Evolutionary conservation across 92 coral and sea anemone species (phyloP).

Genomic region (Bergia puertoricense): DNA sequence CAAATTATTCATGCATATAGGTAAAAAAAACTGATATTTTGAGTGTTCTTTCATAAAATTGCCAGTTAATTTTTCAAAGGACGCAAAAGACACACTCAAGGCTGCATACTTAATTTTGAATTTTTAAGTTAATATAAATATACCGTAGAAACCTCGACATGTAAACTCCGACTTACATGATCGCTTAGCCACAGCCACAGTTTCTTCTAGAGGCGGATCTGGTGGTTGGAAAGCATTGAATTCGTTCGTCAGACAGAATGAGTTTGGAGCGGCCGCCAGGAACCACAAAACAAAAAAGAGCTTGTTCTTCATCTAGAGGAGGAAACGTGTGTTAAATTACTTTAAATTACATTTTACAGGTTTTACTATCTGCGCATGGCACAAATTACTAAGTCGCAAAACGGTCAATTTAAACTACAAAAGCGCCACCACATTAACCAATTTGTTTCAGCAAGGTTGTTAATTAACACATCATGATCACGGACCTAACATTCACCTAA

Average conservation of each 20-base stretch:
- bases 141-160: background rate
- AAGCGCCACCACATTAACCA: too few relatives aligned
- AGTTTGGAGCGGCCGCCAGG: background rate
- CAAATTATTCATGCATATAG: too few relatives aligned
- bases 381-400: background rate
- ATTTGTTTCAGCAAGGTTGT: too few relatives aligned
- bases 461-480: too few relatives aligned
- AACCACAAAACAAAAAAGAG: background rate
- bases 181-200: constrained; percentile 3
- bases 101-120: background rate
- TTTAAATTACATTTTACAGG: too few relatives aligned
- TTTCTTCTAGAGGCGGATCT: background rate
- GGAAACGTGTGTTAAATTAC: background rate
- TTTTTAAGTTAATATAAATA: too few relatives aligned
- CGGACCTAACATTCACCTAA: too few relatives aligned
- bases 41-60: too few relatives aligned
- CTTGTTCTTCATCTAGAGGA: background rate
- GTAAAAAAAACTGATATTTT: too few relatives aligned
- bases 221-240: background rate
- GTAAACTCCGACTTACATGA: background rate
- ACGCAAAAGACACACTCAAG: background rate
- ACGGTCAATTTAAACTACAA: too few relatives aligned
- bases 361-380: background rate
- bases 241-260: background rate
- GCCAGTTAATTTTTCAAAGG: too few relatives aligned